Evolutionary conservation across 2,888 invertebrate genomes (phyloP).

Genomic region (Protodeltote pygarga): DNA sequence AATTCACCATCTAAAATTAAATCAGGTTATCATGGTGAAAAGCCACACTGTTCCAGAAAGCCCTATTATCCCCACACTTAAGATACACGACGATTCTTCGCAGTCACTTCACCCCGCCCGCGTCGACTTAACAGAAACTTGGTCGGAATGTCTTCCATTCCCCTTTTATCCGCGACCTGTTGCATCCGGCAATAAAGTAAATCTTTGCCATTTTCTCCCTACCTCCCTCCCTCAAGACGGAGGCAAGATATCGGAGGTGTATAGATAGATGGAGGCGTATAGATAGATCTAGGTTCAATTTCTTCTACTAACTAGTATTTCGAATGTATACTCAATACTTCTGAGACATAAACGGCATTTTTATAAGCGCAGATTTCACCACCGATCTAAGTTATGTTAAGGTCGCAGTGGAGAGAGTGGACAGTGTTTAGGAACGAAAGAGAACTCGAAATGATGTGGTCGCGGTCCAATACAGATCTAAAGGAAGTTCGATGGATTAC

Average conservation of each 20-base stretch:
- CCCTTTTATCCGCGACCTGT: conserved; percentile 75
- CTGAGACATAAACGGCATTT: too few species aligned
- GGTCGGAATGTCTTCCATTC: conserved; percentile 47
- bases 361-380: too few species aligned
- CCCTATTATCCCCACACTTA: conserved; percentile 57
- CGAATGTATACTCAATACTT: background rate
- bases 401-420: too few species aligned
- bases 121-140: conserved; percentile 59
- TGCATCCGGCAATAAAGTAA: conserved; percentile 83
- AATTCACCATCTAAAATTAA: conserved; percentile 33
- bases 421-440: too few species aligned
- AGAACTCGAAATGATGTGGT: too few species aligned
- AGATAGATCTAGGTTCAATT: background rate
- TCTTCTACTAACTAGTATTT: background rate
- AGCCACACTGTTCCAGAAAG: conserved; percentile 43
- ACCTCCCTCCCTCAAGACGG: conserved; percentile 48
- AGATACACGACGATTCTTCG: conserved; percentile 51
- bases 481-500: too few species aligned
- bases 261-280: background rate
- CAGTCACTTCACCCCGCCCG: conserved; percentile 53
- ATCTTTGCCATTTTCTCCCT: conserved; percentile 64
- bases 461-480: too few species aligned
- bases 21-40: conserved; percentile 38
- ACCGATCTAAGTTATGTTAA: too few species aligned
- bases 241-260: conserved; percentile 40